Conservation (phyloP, 2,888 invertebrate species). For the Eupithecia insigniata region DNA sequence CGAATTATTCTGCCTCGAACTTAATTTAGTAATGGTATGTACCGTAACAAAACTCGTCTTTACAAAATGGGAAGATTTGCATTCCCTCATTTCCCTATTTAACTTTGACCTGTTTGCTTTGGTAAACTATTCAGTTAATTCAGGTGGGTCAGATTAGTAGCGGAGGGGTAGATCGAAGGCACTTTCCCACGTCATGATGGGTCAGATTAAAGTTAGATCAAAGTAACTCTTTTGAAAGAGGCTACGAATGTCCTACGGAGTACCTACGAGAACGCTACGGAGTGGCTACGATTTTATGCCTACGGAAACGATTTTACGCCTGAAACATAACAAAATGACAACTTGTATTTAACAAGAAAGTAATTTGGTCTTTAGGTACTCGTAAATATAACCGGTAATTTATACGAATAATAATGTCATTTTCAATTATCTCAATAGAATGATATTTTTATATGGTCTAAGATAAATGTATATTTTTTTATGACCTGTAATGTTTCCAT, state of each 20-base stretch:
- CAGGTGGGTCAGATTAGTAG: not conserved
- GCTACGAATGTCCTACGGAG: not conserved
- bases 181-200: too few species aligned
- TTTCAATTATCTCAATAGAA: too few species aligned
- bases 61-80: slow-evolving; percentile 14
- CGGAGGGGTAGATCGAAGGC: too few species aligned
- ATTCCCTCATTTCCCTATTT: slow-evolving; percentile 12
- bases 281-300: not conserved
- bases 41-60: slow-evolving; percentile 8
- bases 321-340: too few species aligned
- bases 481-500: too few species aligned
- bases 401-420: too few species aligned
- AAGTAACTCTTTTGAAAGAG: not conserved
- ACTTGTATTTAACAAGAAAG: too few species aligned
- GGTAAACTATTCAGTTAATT: not conserved
- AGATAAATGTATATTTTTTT: too few species aligned
- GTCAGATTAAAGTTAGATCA: not conserved
- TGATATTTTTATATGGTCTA: too few species aligned
- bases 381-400: too few species aligned
- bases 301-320: not conserved
- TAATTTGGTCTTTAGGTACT: too few species aligned
- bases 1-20: slow-evolving; percentile 50
- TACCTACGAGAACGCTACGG: not conserved
- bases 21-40: slow-evolving; percentile 44
- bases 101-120: not conserved